Conservation (phyloP, 2,888 invertebrate species). For the Rhorus exstirpatorius region DNA sequence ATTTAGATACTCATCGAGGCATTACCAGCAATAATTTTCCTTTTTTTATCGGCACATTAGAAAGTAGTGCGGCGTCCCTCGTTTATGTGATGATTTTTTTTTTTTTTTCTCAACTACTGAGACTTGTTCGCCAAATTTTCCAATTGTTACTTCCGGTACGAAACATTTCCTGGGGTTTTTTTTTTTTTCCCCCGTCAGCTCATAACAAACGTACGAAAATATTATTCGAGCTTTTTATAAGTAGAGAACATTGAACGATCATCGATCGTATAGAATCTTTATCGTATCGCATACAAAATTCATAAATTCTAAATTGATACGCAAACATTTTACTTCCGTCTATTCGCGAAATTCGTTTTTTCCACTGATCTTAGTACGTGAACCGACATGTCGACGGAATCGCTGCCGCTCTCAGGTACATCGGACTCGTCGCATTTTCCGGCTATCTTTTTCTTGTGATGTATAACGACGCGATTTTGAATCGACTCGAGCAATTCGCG, state of each 20-base stretch:
- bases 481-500: slow-evolving; percentile 73
- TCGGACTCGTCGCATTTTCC: slow-evolving; percentile 42
- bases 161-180: background rate
- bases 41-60: too few species aligned
- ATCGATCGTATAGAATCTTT: background rate
- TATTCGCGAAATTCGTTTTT: slow-evolving; percentile 68
- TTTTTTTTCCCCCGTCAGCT: background rate
- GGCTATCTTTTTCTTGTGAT: slow-evolving; percentile 75
- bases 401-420: slow-evolving; percentile 67
- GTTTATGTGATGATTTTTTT: too few species aligned
- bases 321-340: slow-evolving; percentile 32
- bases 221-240: background rate
- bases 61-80: too few species aligned
- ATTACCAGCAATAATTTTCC: too few species aligned
- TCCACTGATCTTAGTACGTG: slow-evolving; percentile 72
- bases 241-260: background rate
- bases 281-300: slow-evolving; percentile 18
- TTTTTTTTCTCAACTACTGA: too few species aligned
- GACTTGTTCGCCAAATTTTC: too few species aligned
- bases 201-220: background rate
- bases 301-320: slow-evolving; percentile 31
- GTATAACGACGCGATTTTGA: slow-evolving; percentile 78
- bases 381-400: slow-evolving; percentile 73
- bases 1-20: too few species aligned
- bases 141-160: background rate